Evolutionary conservation across 2,888 invertebrate genomes (phyloP).

Genomic region (Yponomeuta sedellus): DNA sequence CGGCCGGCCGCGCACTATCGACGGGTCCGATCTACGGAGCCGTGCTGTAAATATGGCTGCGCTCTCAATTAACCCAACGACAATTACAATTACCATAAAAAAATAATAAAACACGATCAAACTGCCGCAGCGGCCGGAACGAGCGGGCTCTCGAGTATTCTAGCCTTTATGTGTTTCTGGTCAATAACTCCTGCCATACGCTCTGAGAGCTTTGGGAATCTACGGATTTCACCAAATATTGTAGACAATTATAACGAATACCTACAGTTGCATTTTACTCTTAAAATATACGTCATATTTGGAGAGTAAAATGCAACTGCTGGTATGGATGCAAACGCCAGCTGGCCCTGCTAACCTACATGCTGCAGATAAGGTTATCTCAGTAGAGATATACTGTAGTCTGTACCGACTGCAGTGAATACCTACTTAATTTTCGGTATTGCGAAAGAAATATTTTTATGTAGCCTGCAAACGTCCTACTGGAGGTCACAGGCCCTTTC

Average conservation of each 20-base stretch:
- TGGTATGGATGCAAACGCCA: too few relatives aligned
- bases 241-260: too few relatives aligned
- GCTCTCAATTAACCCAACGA: conserved; percentile 60
- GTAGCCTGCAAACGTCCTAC: too few relatives aligned
- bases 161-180: conserved; percentile 2
- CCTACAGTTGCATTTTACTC: too few relatives aligned
- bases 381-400: too few relatives aligned
- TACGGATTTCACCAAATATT: neutral
- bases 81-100: conserved; percentile 68
- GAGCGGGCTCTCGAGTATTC: neutral
- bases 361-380: too few relatives aligned
- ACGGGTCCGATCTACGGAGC: conserved; percentile 41
- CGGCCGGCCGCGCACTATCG: conserved; percentile 39
- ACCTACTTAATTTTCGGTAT: too few relatives aligned
- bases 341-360: too few relatives aligned
- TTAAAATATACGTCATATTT: neutral
- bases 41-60: conserved; percentile 56
- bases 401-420: too few relatives aligned
- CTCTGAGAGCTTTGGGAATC: neutral
- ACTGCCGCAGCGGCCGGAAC: conserved; percentile 39
- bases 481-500: too few relatives aligned
- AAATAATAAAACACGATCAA: conserved; percentile 61
- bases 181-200: neutral
- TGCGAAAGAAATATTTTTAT: too few relatives aligned
- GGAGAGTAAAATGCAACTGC: neutral